Evolutionary conservation across 2,888 invertebrate genomes (phyloP).

Genomic region (Scaeva pyrastri): DNA sequence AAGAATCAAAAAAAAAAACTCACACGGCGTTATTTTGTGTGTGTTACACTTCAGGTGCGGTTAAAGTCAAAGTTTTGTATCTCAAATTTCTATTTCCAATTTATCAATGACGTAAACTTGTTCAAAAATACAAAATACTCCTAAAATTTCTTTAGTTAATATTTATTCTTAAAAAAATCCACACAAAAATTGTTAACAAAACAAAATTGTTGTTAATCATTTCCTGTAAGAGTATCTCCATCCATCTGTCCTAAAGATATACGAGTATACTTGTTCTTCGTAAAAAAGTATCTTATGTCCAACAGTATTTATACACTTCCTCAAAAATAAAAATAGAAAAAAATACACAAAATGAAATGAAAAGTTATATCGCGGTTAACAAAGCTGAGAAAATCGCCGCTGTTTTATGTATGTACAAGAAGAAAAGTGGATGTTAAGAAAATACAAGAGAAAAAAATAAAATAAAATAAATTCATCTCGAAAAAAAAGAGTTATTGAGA

Average conservation of each 20-base stretch:
- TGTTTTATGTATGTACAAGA: neutral
- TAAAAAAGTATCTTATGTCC: constrained; percentile 39
- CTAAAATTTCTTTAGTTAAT: constrained; percentile 17
- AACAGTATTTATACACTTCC: constrained; percentile 51
- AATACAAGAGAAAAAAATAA: constrained; percentile 16
- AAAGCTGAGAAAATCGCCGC: constrained; percentile 69
- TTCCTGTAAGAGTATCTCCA: constrained; percentile 55
- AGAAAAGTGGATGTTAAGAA: constrained; percentile 44
- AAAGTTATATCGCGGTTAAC: constrained; percentile 74
- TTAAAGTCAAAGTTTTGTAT: constrained; percentile 9
- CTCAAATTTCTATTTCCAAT: constrained; percentile 31
- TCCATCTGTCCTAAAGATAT: constrained; percentile 28
- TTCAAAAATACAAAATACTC: constrained; percentile 21
- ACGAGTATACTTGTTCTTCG: too few relatives aligned
- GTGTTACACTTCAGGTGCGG: constrained; percentile 49
- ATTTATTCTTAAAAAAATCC: constrained; percentile 28
- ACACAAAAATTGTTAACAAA: neutral
- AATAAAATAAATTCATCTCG: constrained; percentile 29
- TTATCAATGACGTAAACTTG: constrained; percentile 21
- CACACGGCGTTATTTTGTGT: constrained; percentile 34
- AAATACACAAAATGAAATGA: constrained; percentile 68
- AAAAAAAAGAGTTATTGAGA: constrained; percentile 54
- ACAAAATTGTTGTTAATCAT: constrained; percentile 14
- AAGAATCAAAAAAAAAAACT: constrained; percentile 9
- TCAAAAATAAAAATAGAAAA: constrained; percentile 56